phyloP scores from a whole-genome alignment of 2,888 invertebrate species.

The Smittia aterrima region DNA sequence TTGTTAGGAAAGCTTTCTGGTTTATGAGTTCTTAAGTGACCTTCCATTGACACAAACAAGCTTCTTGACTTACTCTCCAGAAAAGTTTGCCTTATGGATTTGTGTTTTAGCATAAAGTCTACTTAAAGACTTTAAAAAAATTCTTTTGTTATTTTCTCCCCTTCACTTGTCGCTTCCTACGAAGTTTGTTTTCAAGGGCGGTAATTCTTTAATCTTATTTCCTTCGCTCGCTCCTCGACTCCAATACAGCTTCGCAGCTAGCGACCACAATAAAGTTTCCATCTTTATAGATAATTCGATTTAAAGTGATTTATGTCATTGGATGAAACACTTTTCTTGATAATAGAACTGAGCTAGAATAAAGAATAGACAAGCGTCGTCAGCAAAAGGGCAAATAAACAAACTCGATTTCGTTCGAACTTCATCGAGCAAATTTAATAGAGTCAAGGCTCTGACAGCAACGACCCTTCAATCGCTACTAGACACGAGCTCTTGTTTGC shows the following conservation, averaged over 20 bases:
- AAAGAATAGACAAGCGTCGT: too few relatives aligned
- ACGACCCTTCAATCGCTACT: too few relatives aligned
- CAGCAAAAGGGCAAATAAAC: too few relatives aligned
- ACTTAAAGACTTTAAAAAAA: neutral
- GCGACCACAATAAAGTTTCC: neutral
- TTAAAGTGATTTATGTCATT: slow-evolving; percentile 11
- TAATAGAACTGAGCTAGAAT: neutral
- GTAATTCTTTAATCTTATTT: slow-evolving; percentile 1
- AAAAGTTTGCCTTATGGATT: neutral
- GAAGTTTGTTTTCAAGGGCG: neutral
- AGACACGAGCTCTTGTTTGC: too few relatives aligned
- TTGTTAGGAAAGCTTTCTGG: too few relatives aligned
- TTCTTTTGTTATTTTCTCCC: neutral
- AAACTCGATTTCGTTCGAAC: too few relatives aligned
- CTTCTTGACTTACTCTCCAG: neutral
- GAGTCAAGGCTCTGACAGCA: too few relatives aligned
- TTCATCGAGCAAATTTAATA: too few relatives aligned
- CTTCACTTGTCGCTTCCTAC: neutral
- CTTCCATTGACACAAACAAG: too few relatives aligned
- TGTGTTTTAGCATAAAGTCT: neutral
- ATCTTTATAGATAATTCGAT: neutral
- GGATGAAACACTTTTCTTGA: neutral
- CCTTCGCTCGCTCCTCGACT: neutral
- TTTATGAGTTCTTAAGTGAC: too few relatives aligned
- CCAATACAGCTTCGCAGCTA: neutral